These are phyloP conservation scores for Rhyacichthys aspro DNA, from an alignment of 2,797 vertebrate genomes.

Conservation along the genomic window DNA sequence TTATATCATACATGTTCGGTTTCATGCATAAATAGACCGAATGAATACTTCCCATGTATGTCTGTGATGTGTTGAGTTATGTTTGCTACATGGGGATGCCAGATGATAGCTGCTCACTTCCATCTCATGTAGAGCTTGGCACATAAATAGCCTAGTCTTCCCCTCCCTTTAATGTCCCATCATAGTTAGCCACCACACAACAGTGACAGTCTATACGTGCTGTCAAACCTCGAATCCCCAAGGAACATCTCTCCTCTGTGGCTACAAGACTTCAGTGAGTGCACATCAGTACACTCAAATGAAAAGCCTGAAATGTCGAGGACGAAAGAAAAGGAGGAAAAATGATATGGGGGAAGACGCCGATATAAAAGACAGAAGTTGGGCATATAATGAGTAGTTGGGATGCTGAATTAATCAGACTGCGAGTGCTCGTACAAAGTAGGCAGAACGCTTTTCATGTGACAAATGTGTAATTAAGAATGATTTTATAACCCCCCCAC, in stretches of 20 bases:
- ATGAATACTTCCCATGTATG: slow-evolving; percentile 1
- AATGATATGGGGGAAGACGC: slow-evolving; percentile 62
- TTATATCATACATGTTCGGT: slow-evolving; percentile 4
- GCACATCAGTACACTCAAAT: slow-evolving; percentile 64
- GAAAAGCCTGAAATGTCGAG: slow-evolving; percentile 68
- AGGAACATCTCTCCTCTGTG: slow-evolving; percentile 60
- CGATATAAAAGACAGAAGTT: slow-evolving; percentile 70
- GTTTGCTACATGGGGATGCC: slow-evolving; percentile 25
- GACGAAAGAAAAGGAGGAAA: slow-evolving; percentile 68
- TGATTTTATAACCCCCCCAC: slow-evolving; percentile 62
- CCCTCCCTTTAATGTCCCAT: slow-evolving; percentile 65
- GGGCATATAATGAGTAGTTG: slow-evolving; percentile 78
- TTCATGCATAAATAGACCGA: slow-evolving; percentile 15
- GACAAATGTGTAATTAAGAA: slow-evolving; percentile 86
- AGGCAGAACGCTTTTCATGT: slow-evolving; percentile 80
- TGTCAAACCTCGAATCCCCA: slow-evolving; percentile 72
- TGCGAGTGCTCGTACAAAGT: slow-evolving; percentile 71
- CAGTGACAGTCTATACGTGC: slow-evolving; percentile 69
- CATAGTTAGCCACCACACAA: slow-evolving; percentile 67
- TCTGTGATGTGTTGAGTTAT: slow-evolving; percentile 1
- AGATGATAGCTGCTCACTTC: slow-evolving; percentile 34
- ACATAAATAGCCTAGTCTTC: slow-evolving; percentile 40
- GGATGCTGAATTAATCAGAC: slow-evolving; percentile 81
- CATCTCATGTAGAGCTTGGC: slow-evolving; percentile 9
- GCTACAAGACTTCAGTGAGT: slow-evolving; percentile 64